These are phyloP conservation scores for Polydrusus pterygomalis DNA, from an alignment of 2,888 invertebrate genomes.

Conservation along the genomic window DNA sequence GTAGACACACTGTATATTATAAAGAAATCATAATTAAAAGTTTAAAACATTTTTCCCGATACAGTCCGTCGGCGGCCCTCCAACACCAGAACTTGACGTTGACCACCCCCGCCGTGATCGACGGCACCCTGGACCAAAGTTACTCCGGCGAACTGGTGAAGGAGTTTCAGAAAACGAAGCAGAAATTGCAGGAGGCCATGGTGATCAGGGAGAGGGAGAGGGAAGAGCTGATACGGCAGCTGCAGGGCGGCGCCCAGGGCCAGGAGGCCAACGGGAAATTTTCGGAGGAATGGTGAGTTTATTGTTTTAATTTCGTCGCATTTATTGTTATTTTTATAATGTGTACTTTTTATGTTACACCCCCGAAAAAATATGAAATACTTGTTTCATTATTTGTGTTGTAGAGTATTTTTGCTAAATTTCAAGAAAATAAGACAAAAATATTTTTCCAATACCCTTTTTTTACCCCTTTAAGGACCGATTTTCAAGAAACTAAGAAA, in stretches of 20 bases:
- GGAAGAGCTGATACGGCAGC: constrained; percentile 74
- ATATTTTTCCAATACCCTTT: too few relatives aligned
- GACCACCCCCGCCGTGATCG: constrained; percentile 59
- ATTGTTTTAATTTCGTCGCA: background rate
- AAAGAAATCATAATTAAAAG: too few relatives aligned
- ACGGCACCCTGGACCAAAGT: constrained; percentile 71
- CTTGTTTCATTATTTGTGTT: too few relatives aligned
- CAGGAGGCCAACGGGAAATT: constrained; percentile 71
- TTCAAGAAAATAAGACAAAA: too few relatives aligned
- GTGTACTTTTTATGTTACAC: too few relatives aligned
- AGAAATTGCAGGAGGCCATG: constrained; percentile 77
- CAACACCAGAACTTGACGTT: constrained; percentile 56
- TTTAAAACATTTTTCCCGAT: too few relatives aligned
- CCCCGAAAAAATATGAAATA: too few relatives aligned
- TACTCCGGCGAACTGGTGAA: constrained; percentile 83
- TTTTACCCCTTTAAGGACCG: too few relatives aligned
- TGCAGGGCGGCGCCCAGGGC: constrained; percentile 62
- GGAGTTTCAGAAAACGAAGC: constrained; percentile 87
- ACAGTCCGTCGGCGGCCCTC: constrained; percentile 62
- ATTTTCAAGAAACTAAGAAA: too few relatives aligned
- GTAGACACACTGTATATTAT: too few relatives aligned
- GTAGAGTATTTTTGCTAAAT: too few relatives aligned
- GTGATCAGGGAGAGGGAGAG: constrained; percentile 74
- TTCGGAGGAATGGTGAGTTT: constrained; percentile 73
- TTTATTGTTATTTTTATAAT: too few relatives aligned